These are phyloP conservation scores for Cactoblastis cactorum DNA, from an alignment of 2,888 invertebrate species.

Conservation along the genomic window DNA sequence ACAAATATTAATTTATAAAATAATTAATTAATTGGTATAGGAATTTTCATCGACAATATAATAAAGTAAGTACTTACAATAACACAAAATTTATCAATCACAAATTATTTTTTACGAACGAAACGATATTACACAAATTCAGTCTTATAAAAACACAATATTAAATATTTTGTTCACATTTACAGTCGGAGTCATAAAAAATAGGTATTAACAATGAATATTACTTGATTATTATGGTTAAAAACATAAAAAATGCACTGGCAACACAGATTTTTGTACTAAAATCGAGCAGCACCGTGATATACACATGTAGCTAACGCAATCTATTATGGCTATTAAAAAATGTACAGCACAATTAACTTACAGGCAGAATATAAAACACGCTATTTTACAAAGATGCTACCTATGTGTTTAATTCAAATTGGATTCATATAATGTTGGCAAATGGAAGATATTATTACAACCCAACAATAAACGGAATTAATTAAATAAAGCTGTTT, in stretches of 20 bases:
- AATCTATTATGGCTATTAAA: conserved; percentile 24
- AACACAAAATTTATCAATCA: conserved; percentile 4
- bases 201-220: not conserved
- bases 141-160: conserved; percentile 1
- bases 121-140: conserved; percentile 6
- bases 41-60: not conserved
- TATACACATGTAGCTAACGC: conserved; percentile 38
- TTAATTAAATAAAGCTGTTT: conserved; percentile 18
- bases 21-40: not conserved
- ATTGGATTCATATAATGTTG: conserved; percentile 1
- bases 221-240: not conserved
- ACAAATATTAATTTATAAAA: not conserved
- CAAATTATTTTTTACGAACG: conserved; percentile 3
- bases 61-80: not conserved
- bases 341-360: conserved; percentile 20
- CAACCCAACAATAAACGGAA: conserved; percentile 15
- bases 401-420: not conserved
- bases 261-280: conserved; percentile 49
- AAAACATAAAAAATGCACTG: conserved; percentile 24
- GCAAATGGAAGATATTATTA: conserved; percentile 12
- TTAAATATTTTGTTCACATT: not conserved
- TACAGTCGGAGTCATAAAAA: conserved; percentile 9
- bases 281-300: conserved; percentile 59
- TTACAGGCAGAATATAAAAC: conserved; percentile 27
- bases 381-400: conserved; percentile 15